Base-by-base conservation (phyloP, 2,888 invertebrate species). In the Ferdinandea cuprea region DNA sequence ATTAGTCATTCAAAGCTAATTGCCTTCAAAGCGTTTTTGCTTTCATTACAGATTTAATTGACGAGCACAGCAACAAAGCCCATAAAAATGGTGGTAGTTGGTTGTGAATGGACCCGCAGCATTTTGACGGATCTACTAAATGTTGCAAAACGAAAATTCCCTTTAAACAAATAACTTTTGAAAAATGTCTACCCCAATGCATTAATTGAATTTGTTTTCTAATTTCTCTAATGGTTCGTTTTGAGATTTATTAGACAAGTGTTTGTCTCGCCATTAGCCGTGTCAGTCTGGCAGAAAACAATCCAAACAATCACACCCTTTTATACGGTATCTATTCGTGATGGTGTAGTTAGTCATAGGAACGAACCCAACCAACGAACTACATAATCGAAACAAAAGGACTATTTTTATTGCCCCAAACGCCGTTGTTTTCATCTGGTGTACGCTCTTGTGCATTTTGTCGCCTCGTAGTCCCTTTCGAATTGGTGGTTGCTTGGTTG, bases 361-460 rank as follows among this genome's bases (percentile, higher is more conserved):
- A 56, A 58, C 42, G 42, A n/a, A n/a, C n/a, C n/a, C n/a, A n/a
- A n/a, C n/a, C n/a, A n/a, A n/a, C n/a, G n/a, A n/a, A n/a, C n/a
- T n/a, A 42, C 58, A 66, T 54, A 59, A 59, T 52, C 52, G 65
- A 42, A 25, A 5, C 3, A 5, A 19, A 78, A 78, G 56, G 63
- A 83, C 56, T 78, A 72, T 72, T 78, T 83, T 73, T 73, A 78
- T 78, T 83, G 83, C 83, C 72, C 30, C 58, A 68, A 78, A 73
- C 50, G 63, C 83, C 56, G 68, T 78, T 83, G 83, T 73, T 73
- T 71, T 68, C 19, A 11, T 21, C 9, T 35, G 35, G n/a, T n/a
- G n/a, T 59, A 63, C 83, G 65, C 65, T 78, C 72, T 73, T 72
- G 66, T 68, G 48, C 68, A 63, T 63, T 78, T 61, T 71, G 65